These are phyloP conservation scores for Macrobrachium rosenbergii DNA, from an alignment of 1,140 invertebrate genomes.

Conservation along the genomic window DNA sequence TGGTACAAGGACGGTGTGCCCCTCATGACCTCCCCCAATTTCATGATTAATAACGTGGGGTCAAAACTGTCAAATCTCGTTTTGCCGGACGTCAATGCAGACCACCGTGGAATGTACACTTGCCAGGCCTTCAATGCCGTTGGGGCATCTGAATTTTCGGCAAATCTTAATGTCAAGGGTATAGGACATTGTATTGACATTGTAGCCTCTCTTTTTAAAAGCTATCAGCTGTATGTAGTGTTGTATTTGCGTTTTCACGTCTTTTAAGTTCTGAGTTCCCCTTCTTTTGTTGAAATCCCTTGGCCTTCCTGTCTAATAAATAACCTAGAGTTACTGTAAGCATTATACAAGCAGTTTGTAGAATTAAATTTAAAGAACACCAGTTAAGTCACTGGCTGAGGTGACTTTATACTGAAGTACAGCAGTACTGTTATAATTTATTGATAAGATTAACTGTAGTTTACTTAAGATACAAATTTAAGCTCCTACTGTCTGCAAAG, in stretches of 20 bases:
- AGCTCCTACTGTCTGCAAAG: too few relatives aligned
- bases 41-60: constrained; percentile 46
- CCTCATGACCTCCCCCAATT: constrained; percentile 67
- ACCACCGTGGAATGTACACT: constrained; percentile 56
- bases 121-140: constrained; percentile 66
- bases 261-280: background rate
- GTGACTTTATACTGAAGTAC: too few relatives aligned
- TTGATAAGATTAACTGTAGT: too few relatives aligned
- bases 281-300: background rate
- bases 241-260: too few relatives aligned
- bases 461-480: too few relatives aligned
- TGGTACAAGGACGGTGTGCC: constrained; percentile 71
- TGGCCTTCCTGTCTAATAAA: too few relatives aligned
- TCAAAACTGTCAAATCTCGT: constrained; percentile 56
- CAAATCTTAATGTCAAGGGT: constrained; percentile 63
- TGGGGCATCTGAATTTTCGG: constrained; percentile 54
- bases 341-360: too few relatives aligned
- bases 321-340: too few relatives aligned
- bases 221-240: background rate
- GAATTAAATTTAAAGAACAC: too few relatives aligned
- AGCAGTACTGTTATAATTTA: too few relatives aligned
- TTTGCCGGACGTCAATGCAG: constrained; percentile 48
- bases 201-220: background rate
- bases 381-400: too few relatives aligned
- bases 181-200: constrained; percentile 4